Percentiles rank a stretch among this genome's conserved stretches.
These are phyloP conservation scores for Paedocypris micromegethes DNA, from an alignment of 2,797 vertebrate genomes.

Conservation along the genomic window DNA sequence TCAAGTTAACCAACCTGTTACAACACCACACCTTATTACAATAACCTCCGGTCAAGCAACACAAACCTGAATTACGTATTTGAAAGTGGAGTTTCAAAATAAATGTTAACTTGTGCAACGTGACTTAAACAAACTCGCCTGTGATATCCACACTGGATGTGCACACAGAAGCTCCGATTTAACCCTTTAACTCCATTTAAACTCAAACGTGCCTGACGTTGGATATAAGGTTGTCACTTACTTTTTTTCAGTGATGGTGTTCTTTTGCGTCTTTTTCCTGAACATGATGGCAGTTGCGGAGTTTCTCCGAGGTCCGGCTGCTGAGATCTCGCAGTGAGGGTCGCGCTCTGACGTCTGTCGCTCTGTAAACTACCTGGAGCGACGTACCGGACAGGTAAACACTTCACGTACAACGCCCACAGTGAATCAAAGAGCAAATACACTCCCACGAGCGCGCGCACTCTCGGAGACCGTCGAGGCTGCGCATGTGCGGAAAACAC, in stretches of 20 bases:
- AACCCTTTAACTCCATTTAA: not conserved
- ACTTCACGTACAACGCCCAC: slow-evolving; percentile 20
- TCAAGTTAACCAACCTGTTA: slow-evolving; percentile 57
- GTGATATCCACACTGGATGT: no score
- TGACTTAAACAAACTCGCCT: not conserved
- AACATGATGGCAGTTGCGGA: slow-evolving; percentile 55
- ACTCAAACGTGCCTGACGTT: not conserved
- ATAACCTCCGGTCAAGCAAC: slow-evolving; percentile 41
- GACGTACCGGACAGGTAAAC: slow-evolving; percentile 23
- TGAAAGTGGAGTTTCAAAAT: not conserved
- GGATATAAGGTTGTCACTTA: slow-evolving; percentile 15
- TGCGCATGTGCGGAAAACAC: not conserved
- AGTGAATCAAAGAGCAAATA: not conserved
- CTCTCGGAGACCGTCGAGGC: slow-evolving; percentile 30
- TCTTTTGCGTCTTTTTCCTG: slow-evolving; percentile 54
- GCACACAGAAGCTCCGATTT: no score
- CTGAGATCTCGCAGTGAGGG: not conserved
- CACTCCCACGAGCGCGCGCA: slow-evolving; percentile 19
- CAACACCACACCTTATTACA: slow-evolving; percentile 47
- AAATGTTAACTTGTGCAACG: not conserved
- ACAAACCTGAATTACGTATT: not conserved
- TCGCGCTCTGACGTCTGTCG: slow-evolving; percentile 7
- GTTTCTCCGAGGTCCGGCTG: slow-evolving; percentile 44
- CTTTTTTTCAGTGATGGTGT: slow-evolving; percentile 50
- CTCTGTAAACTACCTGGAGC: slow-evolving; percentile 4